A percentile compares a stretch with the other conserved stretches of the same genome.
phyloP scores from a whole-genome alignment of 2,797 vertebrate species.

The Psittacula echo region DNA sequence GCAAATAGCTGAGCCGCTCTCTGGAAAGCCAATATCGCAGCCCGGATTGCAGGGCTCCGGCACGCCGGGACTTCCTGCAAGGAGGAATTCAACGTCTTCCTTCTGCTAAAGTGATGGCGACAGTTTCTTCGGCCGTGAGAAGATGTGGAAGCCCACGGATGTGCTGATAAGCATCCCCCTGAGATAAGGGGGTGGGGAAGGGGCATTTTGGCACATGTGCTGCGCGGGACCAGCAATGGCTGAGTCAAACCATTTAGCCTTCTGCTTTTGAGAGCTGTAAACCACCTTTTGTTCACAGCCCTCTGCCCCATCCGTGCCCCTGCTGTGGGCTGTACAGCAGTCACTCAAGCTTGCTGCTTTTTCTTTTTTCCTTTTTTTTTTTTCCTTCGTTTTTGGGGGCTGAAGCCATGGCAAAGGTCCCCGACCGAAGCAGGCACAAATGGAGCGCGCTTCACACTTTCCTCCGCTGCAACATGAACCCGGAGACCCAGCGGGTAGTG shows the following conservation, averaged over 20 bases:
- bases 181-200: neutral
- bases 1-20: conserved; percentile 68
- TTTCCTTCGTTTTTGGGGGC: neutral
- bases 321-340: neutral
- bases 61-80: neutral
- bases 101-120: conserved; percentile 11
- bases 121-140: neutral
- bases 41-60: conserved; percentile 36
- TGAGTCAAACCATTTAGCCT: neutral
- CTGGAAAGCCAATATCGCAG: conserved; percentile 51
- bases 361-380: neutral
- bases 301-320: neutral
- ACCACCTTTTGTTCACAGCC: conserved; percentile 18
- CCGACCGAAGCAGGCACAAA: conserved; percentile 81
- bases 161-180: neutral
- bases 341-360: neutral
- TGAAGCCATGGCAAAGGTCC: conserved; percentile 80
- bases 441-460: conserved; percentile 83
- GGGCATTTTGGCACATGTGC: conserved; percentile 38
- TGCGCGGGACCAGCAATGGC: neutral
- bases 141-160: neutral
- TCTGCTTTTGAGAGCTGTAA: conserved; percentile 41
- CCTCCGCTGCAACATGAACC: conserved; percentile 94
- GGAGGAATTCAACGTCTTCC: neutral
- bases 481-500: conserved; percentile 92